Percentiles rank a stretch among this genome's conserved stretches.
These are phyloP conservation scores for Aphelenchoides fujianensis DNA, from an alignment of 1,140 invertebrate genomes.

Conservation along the genomic window DNA sequence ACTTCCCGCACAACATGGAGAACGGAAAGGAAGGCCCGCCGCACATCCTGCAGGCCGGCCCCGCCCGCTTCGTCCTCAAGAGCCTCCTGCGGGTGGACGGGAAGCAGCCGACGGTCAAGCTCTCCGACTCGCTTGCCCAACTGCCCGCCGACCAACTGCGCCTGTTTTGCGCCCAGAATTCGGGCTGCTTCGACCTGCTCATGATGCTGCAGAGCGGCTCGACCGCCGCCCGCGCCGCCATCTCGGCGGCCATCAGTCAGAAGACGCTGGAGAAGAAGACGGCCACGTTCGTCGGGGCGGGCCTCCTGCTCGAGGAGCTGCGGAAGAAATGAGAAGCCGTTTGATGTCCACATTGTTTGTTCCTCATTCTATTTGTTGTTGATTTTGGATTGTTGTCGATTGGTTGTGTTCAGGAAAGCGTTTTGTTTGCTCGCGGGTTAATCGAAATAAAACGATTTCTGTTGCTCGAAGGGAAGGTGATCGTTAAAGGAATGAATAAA, in stretches of 20 bases:
- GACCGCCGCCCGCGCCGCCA: constrained; percentile 5
- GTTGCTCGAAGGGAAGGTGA: no score
- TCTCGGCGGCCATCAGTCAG: neutral
- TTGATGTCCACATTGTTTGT: neutral
- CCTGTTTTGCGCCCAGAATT: constrained; percentile 33
- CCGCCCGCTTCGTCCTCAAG: constrained; percentile 42
- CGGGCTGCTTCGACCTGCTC: constrained; percentile 43
- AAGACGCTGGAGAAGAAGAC: constrained; percentile 23
- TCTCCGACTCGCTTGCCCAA: constrained; percentile 40
- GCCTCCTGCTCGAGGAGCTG: constrained; percentile 20
- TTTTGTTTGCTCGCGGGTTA: no score
- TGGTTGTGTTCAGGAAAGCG: no score
- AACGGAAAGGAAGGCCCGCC: constrained; percentile 24
- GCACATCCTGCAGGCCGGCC: constrained; percentile 42
- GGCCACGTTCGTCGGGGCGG: neutral
- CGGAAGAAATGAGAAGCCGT: neutral
- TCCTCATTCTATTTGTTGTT: neutral
- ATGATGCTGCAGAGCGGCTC: constrained; percentile 33
- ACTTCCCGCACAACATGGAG: constrained; percentile 40
- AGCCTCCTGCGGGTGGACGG: constrained; percentile 38
- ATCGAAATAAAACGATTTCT: no score
- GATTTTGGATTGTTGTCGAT: no score
- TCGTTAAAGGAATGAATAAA: no score
- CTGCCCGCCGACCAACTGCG: constrained; percentile 41
- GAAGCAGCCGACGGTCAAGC: constrained; percentile 30